Percentiles rank a stretch among this genome's conserved stretches.
These are phyloP conservation scores for Notodonta dromedarius DNA, from an alignment of 2,888 invertebrate genomes.

Conservation along the genomic window DNA sequence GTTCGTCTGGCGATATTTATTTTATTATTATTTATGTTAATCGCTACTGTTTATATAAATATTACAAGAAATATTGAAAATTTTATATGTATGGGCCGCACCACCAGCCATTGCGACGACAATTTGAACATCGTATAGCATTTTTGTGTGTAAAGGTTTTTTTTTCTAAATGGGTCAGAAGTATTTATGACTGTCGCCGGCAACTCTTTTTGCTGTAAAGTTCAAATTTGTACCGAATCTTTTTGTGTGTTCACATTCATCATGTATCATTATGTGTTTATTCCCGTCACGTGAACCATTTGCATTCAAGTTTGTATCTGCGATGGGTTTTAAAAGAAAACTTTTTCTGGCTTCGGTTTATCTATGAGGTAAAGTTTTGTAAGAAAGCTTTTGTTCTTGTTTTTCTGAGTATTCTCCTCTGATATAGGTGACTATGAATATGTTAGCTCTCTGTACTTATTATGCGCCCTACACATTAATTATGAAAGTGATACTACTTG, in stretches of 20 bases:
- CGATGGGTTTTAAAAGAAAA: conserved; percentile 25
- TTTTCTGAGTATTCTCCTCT: background rate
- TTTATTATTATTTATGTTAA: background rate
- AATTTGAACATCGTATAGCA: conserved; percentile 6
- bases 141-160: conserved; percentile 11
- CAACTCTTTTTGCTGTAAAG: conserved; percentile 30
- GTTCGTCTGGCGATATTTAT: too few relatives aligned
- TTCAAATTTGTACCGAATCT: conserved; percentile 26
- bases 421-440: background rate
- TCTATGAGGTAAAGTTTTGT: background rate
- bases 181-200: conserved; percentile 38
- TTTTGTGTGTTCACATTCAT: conserved; percentile 27
- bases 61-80: background rate
- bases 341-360: conserved; percentile 5
- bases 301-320: conserved; percentile 29
- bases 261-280: conserved; percentile 33
- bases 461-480: too few relatives aligned
- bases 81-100: background rate
- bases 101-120: conserved; percentile 12
- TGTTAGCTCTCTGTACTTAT: too few relatives aligned
- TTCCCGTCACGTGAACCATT: conserved; percentile 36
- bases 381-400: background rate
- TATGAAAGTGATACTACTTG: too few relatives aligned
- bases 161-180: conserved; percentile 32
- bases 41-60: background rate